Percentiles rank a stretch among this genome's conserved stretches.
phyloP scores from a whole-genome alignment of 2,113 vertebrate species.

The Megalops atlanticus region DNA sequence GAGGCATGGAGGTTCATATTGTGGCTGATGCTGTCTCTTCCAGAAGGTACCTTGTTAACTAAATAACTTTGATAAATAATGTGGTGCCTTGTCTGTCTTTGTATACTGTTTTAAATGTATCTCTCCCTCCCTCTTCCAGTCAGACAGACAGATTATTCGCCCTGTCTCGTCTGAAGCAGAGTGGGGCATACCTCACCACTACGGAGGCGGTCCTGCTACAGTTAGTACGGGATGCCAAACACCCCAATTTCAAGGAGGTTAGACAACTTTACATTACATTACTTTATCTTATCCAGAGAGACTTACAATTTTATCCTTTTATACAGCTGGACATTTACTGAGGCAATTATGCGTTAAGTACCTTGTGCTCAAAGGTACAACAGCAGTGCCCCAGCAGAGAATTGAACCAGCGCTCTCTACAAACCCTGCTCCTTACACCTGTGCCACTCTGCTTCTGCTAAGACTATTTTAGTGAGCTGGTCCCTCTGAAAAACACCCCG shows the following conservation, averaged over 20 bases:
- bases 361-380: too few species aligned
- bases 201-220: slow-evolving; percentile 84
- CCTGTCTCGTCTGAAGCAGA: slow-evolving; percentile 81
- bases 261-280: too few species aligned
- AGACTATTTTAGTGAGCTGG: not conserved
- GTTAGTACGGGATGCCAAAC: slow-evolving; percentile 77
- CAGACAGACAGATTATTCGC: slow-evolving; percentile 87
- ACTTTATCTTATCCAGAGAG: too few species aligned
- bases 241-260: slow-evolving; percentile 86
- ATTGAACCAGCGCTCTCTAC: too few species aligned
- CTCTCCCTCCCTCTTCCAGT: slow-evolving; percentile 55
- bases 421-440: too few species aligned
- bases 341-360: too few species aligned
- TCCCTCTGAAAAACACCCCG: not conserved
- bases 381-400: too few species aligned
- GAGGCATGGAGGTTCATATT: slow-evolving; percentile 82
- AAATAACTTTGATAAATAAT: not conserved
- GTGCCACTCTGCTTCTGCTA: too few species aligned
- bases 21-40: slow-evolving; percentile 87
- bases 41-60: slow-evolving; percentile 72
- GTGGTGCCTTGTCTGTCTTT: not conserved
- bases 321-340: too few species aligned
- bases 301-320: too few species aligned
- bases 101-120: not conserved
- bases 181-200: slow-evolving; percentile 83